Base-by-base conservation (phyloP, 2,888 invertebrate genomes). In the Lithodes maja region DNA sequence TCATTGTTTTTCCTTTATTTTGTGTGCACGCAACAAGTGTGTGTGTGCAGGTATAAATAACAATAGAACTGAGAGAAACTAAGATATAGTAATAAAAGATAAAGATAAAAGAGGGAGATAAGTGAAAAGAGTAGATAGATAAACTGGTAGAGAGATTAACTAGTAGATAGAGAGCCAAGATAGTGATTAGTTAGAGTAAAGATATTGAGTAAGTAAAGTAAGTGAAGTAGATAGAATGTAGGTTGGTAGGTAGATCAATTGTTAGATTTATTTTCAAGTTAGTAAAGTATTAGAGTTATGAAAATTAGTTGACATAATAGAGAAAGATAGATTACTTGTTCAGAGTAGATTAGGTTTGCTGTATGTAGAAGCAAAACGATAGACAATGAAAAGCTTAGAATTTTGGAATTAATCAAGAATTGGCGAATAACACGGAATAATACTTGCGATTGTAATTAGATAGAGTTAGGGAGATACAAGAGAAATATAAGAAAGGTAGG, bases 11-110 rank as follows among this genome's bases (percentile, higher is more conserved):
- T 83, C 52, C 69, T 83, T 81, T 86, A 71, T 86, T 71, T 86
- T 86, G 71, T 80, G 86, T 69, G 80, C 86, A 86, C 86, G 54
- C 86, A 86, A 86, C 86, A 80, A 80, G 86, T 86, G 86, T 86
- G 77, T 61, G 49, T 71, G 86, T 80, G 80, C 86, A 80, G 61
- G 17, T 74, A 81, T 86, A 74, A 86, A 86, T 86, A 86, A 86
- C 86, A 86, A 86, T 74, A 86, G 86, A 71, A 49, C 52, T 55
- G 79, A 79, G 50, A 17, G 74, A 53, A 53, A 53, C 53, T n/a
- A 54, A 79, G 15, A 53, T n/a, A 33, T 5, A n/a, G 79, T 53
- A 53, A 50, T 7, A 17, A 79, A 33, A 54, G 2, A 50, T 9
- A 15, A 53, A 9, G 1, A 52, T 9, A 17, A 3, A 53, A 71